Base-by-base conservation (phyloP, 2,113 vertebrate genomes). In the Pomatorhinus ruficollis region DNA sequence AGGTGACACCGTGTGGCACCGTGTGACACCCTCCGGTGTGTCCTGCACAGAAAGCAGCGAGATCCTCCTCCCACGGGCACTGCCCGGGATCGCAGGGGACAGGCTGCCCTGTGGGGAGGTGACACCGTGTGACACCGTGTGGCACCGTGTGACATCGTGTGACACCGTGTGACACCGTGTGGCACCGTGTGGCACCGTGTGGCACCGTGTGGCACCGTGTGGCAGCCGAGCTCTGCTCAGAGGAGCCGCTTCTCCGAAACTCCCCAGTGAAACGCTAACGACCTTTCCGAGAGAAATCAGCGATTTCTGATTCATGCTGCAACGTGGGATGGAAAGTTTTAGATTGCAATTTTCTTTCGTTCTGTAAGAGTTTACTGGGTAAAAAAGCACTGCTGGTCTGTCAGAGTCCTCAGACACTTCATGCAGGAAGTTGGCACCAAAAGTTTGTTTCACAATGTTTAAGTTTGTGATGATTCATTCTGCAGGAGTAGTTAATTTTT, bases 11-110 rank as follows among this genome's bases (percentile, higher is more conserved):
- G n/a, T n/a, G n/a, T n/a, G n/a, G n/a, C n/a, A n/a, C n/a, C n/a
- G n/a, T n/a, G n/a, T n/a, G n/a, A n/a, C n/a, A n/a, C n/a, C n/a
- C n/a, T n/a, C n/a, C n/a, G 37, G 11, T 14, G 57, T n/a, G 60
- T 16, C 63, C 71, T 49, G 66, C 57, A 11, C 7, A 9, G 57
- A 21, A 6, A 7, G 11, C 44, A 23, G 45, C 45, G 37, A 39
- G 2, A 47, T 47, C 45, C 17, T 16, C 45, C 45, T 70, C 8
- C 49, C 11, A 1, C 1, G 0, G 39, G 31, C 57, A 33, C 31
- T 11, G 40, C 3, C 5, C 3, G 40, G 20, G 66, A 5, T 15
- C 5, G 3, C 40, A 1, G 60, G 1, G 86, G 68, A 19, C 86
- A 77, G 82, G 39, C 39, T 4, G 47, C 2, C 1, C 4, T 5